phyloP scores from a whole-genome alignment of 1,140 invertebrate species.

The Paraescarpia echinospica region DNA sequence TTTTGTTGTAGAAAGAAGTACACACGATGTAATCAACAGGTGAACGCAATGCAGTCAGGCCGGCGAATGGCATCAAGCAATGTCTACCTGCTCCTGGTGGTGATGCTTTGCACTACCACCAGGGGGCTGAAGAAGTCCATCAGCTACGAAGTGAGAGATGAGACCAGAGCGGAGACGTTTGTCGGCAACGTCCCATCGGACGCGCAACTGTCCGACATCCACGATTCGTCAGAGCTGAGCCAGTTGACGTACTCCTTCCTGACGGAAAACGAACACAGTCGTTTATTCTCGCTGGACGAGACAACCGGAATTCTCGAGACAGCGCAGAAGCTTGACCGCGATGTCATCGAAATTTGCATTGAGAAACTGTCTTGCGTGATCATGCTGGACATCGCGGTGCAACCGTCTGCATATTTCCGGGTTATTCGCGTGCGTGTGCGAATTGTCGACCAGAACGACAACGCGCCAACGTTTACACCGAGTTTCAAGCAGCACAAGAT shows the following conservation, averaged over 20 bases:
- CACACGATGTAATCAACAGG: not conserved
- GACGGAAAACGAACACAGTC: not conserved
- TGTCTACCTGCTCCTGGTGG: not conserved
- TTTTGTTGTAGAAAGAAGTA: not conserved
- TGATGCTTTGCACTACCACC: not conserved
- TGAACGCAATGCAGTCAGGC: not conserved
- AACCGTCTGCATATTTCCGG: conserved; percentile 26
- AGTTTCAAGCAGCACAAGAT: conserved; percentile 5
- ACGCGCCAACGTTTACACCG: conserved; percentile 20
- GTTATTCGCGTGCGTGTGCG: conserved; percentile 26
- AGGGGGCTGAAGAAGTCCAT: conserved; percentile 34
- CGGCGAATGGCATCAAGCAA: not conserved
- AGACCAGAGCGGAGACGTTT: conserved; percentile 21
- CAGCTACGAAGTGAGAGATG: conserved; percentile 54
- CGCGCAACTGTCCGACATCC: not conserved
- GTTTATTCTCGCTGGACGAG: not conserved
- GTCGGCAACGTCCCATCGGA: conserved; percentile 24
- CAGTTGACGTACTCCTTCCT: conserved; percentile 18
- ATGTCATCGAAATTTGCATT: conserved; percentile 20
- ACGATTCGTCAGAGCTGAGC: not conserved
- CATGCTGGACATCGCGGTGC: conserved; percentile 18
- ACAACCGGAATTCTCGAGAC: not conserved
- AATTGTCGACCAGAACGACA: conserved; percentile 29
- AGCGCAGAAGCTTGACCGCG: conserved; percentile 10
- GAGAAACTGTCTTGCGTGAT: conserved; percentile 5